phyloP scores from a whole-genome alignment of 2,113 vertebrate genomes.

The Planiliza haematocheilus region DNA sequence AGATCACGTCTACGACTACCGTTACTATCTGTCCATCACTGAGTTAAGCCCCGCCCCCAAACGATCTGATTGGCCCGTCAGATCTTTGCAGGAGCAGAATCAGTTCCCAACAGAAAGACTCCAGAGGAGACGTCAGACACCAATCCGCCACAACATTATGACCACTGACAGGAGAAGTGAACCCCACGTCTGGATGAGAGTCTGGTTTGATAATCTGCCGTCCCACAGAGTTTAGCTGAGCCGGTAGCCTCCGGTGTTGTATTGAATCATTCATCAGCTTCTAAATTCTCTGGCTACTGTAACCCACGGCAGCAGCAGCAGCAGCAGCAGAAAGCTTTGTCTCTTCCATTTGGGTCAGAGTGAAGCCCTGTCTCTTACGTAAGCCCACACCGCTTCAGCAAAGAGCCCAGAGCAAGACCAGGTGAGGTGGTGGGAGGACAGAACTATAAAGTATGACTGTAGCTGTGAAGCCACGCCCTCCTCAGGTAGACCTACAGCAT shows the following conservation, averaged over 20 bases:
- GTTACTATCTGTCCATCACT: too few species aligned
- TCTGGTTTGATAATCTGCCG: constrained; percentile 2
- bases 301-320: constrained; percentile 28
- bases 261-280: constrained; percentile 67
- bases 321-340: constrained; percentile 65
- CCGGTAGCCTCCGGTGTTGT: constrained; percentile 36
- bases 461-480: constrained; percentile 7
- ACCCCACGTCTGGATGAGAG: too few species aligned
- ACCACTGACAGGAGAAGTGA: too few species aligned
- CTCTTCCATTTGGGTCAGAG: constrained; percentile 72
- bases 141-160: too few species aligned
- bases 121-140: too few species aligned
- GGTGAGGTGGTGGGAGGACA: neutral
- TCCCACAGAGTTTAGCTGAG: constrained; percentile 23
- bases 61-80: too few species aligned
- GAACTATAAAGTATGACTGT: constrained; percentile 18
- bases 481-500: neutral
- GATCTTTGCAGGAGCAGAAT: too few species aligned
- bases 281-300: constrained; percentile 53
- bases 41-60: too few species aligned
- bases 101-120: too few species aligned
- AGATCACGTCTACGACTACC: too few species aligned
- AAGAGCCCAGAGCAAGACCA: neutral
- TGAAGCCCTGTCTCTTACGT: constrained; percentile 32
- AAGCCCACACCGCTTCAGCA: constrained; percentile 19